Conservation (phyloP, 2,888 invertebrate genomes). For the Troides oblongomaculatus region DNA sequence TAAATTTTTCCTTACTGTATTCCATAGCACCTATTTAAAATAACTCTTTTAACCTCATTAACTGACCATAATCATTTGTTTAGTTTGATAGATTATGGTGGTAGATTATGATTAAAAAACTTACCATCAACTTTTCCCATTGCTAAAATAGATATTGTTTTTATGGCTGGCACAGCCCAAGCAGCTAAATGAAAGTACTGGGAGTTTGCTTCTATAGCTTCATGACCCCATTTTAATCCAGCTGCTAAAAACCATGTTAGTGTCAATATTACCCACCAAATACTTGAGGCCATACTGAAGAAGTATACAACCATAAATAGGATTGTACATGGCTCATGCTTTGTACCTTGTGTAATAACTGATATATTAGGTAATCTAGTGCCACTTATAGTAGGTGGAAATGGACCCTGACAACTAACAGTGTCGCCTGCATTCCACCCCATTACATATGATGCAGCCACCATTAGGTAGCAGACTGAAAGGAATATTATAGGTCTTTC, state of each 20-base stretch:
- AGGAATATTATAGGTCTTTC: constrained; percentile 98
- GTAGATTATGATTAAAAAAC: constrained; percentile 37
- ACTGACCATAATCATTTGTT: neutral
- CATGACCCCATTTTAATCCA: constrained; percentile 98
- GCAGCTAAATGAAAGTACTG: constrained; percentile 98
- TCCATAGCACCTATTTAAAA: neutral
- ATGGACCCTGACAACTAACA: constrained; percentile 91
- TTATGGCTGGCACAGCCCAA: constrained; percentile 98
- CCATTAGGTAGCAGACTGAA: constrained; percentile 97
- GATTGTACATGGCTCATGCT: constrained; percentile 91
- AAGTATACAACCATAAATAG: constrained; percentile 98
- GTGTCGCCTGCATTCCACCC: constrained; percentile 91
- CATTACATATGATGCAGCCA: constrained; percentile 94
- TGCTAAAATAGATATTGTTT: constrained; percentile 96
- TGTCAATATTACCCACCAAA: constrained; percentile 98
- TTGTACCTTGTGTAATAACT: constrained; percentile 93
- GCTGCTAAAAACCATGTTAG: constrained; percentile 98
- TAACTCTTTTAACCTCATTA: neutral
- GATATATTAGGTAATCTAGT: constrained; percentile 87
- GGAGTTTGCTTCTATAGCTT: constrained; percentile 98
- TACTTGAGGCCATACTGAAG: constrained; percentile 97
- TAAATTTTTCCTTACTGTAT: no score
- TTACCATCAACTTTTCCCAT: constrained; percentile 97
- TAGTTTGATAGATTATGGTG: neutral
- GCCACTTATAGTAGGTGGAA: constrained; percentile 84